Conservation (phyloP, 2,888 invertebrate genomes). For the Melinaea menophilus region DNA sequence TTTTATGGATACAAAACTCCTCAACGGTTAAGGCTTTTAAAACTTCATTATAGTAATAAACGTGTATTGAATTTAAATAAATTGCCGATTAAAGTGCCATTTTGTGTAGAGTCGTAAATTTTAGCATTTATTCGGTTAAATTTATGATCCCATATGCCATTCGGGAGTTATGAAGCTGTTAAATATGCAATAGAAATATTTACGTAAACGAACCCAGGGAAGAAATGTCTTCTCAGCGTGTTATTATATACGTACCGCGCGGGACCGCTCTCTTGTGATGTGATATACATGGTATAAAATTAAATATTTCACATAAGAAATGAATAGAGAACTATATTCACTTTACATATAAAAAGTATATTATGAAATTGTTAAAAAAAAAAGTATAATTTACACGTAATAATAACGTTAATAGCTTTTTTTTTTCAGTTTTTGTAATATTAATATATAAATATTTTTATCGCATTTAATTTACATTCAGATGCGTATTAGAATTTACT, state of each 20-base stretch:
- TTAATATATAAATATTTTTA: too few species aligned
- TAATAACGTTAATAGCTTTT: too few species aligned
- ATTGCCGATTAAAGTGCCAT: conserved; percentile 26
- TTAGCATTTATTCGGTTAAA: conserved; percentile 27
- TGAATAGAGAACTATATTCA: too few species aligned
- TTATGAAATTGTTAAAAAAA: too few species aligned
- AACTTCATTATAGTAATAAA: conserved; percentile 15
- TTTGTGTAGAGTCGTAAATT: conserved; percentile 28
- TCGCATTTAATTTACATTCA: too few species aligned
- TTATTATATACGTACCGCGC: background rate
- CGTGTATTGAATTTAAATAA: conserved; percentile 26
- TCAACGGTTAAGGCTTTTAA: background rate
- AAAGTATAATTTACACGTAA: too few species aligned
- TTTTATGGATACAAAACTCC: too few species aligned
- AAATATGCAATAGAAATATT: conserved; percentile 36
- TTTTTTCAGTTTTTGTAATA: too few species aligned
- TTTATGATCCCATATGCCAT: conserved; percentile 36
- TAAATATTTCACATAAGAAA: background rate
- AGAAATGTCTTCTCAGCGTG: background rate
- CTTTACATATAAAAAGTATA: too few species aligned
- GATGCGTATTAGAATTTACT: too few species aligned
- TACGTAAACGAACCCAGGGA: background rate
- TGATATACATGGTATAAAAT: too few species aligned
- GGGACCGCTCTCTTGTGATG: too few species aligned
- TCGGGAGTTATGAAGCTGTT: conserved; percentile 38